Evolutionary conservation across 2,797 vertebrate species (phyloP).

Genomic region (Falco biarmicus): DNA sequence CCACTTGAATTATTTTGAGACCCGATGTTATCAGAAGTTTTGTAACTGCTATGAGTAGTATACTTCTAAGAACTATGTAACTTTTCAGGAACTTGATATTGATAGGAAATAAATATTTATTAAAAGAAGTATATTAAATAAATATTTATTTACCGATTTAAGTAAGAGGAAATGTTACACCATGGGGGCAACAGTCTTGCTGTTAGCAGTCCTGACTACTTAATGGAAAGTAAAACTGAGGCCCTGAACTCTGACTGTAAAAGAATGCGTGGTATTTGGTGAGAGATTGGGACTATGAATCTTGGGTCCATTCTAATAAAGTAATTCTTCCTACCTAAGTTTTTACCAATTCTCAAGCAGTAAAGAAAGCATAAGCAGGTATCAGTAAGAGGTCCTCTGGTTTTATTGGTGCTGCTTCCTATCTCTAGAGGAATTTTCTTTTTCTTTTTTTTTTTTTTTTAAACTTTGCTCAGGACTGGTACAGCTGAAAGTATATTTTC

Average conservation of each 20-base stretch:
- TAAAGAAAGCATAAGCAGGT: slow-evolving; percentile 48
- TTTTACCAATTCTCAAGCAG: slow-evolving; percentile 50
- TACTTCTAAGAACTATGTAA: slow-evolving; percentile 69
- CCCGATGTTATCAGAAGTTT: slow-evolving; percentile 24
- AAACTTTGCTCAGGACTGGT: slow-evolving; percentile 71
- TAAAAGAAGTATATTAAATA: slow-evolving; percentile 55
- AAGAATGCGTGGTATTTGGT: not conserved
- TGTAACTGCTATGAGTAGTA: slow-evolving; percentile 28
- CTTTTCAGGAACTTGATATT: slow-evolving; percentile 61
- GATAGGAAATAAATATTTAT: slow-evolving; percentile 71
- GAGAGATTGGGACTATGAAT: slow-evolving; percentile 36
- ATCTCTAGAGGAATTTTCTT: slow-evolving; percentile 47
- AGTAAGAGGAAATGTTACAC: slow-evolving; percentile 42
- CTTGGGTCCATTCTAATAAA: slow-evolving; percentile 20
- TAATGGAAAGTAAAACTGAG: slow-evolving; percentile 27
- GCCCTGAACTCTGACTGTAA: slow-evolving; percentile 8
- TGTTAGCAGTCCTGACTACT: slow-evolving; percentile 64
- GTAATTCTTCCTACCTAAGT: slow-evolving; percentile 42
- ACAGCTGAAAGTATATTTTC: slow-evolving; percentile 72
- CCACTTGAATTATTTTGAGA: slow-evolving; percentile 45
- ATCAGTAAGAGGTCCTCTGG: slow-evolving; percentile 49
- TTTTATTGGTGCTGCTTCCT: slow-evolving; percentile 71
- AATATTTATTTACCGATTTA: slow-evolving; percentile 67
- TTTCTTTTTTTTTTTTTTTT: not conserved
- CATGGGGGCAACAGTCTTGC: slow-evolving; percentile 30